Evolutionary conservation across 2,113 vertebrate genomes (phyloP).

Genomic region (Glaucomys volans): DNA sequence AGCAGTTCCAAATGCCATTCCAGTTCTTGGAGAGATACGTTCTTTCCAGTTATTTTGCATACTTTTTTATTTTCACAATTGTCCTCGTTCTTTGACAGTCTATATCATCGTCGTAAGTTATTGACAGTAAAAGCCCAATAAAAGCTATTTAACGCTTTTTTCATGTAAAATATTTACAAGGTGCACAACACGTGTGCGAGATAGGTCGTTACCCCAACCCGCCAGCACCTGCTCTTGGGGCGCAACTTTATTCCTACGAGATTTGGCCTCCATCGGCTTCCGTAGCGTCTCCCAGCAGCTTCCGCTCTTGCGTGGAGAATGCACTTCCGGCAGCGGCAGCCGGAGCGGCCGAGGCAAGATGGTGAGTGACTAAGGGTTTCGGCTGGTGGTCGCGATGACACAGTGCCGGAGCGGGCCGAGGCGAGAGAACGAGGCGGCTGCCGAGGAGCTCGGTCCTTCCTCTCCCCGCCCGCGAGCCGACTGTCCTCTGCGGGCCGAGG

Average conservation of each 20-base stretch:
- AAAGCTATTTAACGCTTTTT: not conserved
- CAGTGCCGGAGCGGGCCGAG: not conserved
- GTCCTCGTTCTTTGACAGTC: not conserved
- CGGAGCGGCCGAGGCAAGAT: not conserved
- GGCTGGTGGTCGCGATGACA: not conserved
- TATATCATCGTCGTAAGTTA: not conserved
- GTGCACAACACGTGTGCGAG: fast-evolving
- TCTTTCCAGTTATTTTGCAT: not conserved
- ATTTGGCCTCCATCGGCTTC: not conserved
- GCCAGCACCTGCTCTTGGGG: fast-evolving
- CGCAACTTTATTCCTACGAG: fast-evolving
- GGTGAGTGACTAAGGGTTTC: constrained; percentile 82
- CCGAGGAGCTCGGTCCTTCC: not conserved
- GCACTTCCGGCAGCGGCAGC: constrained; percentile 67
- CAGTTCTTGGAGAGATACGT: not conserved
- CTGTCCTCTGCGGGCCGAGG: not conserved
- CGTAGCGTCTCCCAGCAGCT: constrained; percentile 14
- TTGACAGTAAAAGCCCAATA: not conserved
- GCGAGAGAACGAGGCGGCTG: not conserved
- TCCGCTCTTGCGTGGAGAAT: not conserved
- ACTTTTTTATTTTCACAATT: not conserved
- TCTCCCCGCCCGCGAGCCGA: fast-evolving
- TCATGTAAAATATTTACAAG: not conserved
- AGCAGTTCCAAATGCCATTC: not conserved
- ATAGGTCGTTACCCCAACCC: fast-evolving